Conservation (phyloP, 2,888 invertebrate genomes). For the Abrostola triplasia region DNA sequence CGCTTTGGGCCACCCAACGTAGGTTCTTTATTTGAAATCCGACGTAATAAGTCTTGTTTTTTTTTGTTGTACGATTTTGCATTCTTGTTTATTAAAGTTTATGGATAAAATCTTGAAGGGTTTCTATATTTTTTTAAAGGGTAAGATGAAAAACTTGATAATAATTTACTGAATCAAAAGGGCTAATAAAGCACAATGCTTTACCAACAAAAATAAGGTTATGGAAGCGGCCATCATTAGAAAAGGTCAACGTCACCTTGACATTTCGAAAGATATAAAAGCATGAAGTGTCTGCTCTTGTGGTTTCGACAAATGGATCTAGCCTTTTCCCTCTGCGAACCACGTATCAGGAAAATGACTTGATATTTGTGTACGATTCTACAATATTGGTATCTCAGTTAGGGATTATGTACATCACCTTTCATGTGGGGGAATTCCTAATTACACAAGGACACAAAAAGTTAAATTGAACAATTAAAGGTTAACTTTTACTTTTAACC, state of each 20-base stretch:
- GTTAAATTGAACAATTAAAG: too few relatives aligned
- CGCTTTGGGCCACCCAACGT: too few relatives aligned
- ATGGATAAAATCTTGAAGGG: too few relatives aligned
- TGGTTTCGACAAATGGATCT: neutral
- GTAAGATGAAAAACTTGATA: neutral
- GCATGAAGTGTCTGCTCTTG: constrained; percentile 9
- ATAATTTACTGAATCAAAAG: neutral
- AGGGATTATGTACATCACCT: neutral
- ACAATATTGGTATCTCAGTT: too few relatives aligned
- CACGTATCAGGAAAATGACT: constrained; percentile 3
- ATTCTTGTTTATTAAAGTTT: too few relatives aligned
- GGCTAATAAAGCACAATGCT: neutral
- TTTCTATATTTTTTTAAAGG: too few relatives aligned
- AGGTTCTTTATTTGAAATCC: too few relatives aligned
- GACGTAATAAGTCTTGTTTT: too few relatives aligned
- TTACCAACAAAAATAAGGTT: constrained; percentile 6
- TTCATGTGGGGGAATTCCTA: neutral
- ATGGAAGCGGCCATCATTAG: constrained; percentile 9
- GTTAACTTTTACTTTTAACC: too few relatives aligned
- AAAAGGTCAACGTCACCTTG: constrained; percentile 36
- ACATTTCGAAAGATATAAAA: constrained; percentile 22
- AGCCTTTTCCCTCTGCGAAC: neutral
- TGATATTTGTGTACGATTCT: neutral
- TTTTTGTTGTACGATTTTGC: too few relatives aligned
- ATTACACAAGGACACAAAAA: too few relatives aligned